Percentiles rank a stretch among this genome's conserved stretches.
These are phyloP conservation scores for Phyto melanocephala DNA, from an alignment of 2,888 invertebrate genomes.

Conservation along the genomic window DNA sequence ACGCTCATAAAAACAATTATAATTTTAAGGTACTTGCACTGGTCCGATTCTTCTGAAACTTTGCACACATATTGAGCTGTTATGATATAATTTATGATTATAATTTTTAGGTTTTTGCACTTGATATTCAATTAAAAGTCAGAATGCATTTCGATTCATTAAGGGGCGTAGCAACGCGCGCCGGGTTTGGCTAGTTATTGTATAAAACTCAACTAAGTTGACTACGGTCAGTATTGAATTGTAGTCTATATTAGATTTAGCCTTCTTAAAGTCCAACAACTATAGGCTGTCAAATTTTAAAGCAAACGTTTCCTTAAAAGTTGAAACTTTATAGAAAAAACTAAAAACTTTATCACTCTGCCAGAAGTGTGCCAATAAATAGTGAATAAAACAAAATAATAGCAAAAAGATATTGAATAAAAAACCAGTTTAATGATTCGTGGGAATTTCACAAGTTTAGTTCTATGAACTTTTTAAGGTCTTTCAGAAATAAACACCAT, in stretches of 20 bases:
- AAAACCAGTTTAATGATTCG: conserved; percentile 19
- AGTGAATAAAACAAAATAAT: neutral
- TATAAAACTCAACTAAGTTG: neutral
- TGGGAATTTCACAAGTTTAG: conserved; percentile 46
- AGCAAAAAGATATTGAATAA: neutral
- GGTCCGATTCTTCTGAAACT: no score
- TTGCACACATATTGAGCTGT: no score
- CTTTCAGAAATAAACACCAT: neutral
- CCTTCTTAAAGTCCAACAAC: conserved; percentile 29
- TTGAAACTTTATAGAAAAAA: neutral
- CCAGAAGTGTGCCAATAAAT: conserved; percentile 41
- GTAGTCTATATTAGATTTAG: neutral
- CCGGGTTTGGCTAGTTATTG: no score
- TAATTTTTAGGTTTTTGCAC: no score
- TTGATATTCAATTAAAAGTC: no score
- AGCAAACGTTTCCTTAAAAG: conserved; percentile 34
- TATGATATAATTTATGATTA: no score
- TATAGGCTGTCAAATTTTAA: neutral
- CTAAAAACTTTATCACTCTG: conserved; percentile 4
- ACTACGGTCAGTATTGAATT: conserved; percentile 38
- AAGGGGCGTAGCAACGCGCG: no score
- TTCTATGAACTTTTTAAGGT: conserved; percentile 57
- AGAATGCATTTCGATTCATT: no score
- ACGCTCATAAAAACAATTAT: no score
- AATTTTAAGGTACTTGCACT: no score